Evolutionary conservation across 1,140 invertebrate genomes (phyloP), one percentile per base, ranked within the genome.

Genomic region (Atta texana): DNA sequence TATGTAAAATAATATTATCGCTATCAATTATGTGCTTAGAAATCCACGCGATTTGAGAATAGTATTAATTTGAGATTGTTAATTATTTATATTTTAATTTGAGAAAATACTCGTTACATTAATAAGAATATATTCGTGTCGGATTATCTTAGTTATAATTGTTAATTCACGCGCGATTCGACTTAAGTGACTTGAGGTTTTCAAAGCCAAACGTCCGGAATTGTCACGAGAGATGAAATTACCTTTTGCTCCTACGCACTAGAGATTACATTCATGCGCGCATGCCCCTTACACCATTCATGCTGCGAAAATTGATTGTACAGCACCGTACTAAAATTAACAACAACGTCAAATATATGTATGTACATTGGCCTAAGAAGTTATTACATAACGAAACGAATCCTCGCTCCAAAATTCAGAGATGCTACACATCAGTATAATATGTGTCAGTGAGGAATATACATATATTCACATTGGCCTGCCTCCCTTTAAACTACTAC

Each of bases 401-500:
- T 82, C 66, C 75, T 77, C 21, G n/a, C 24, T 44, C 39, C 51
- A 57, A 77, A 59, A 51, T 53, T 85, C 24, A 61, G 57, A 34
- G 59, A 66, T 64, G 84, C 61, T 87, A 61, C 53, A 61, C 53
- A 39, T 82, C 39, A 18, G 34, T 72, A 81, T 66, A 39, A 66
- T 39, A 66, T 53, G 76, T 82, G 71, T 86, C 57, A 87, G 59
- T 82, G 71, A 34, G 24, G 64, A 59, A 59, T 61, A 76, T 55
- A 55, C 44, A 34, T 61, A 77, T 66, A 64, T 78, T 69, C 66
- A 69, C 66, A 69, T 51, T 90, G 85, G 89, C 86, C 90, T 87
- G 86, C 72, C 63, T 77, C 53, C 82, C 68, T 61, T 88, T 88
- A 69, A 86, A 92, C 91, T 93, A 93, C 92, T 93, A 93, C 92